A percentile compares a stretch with the other conserved stretches of the same genome.
These are phyloP conservation scores for Erithacus rubecula DNA, from an alignment of 2,797 vertebrate genomes.

Conservation along the genomic window DNA sequence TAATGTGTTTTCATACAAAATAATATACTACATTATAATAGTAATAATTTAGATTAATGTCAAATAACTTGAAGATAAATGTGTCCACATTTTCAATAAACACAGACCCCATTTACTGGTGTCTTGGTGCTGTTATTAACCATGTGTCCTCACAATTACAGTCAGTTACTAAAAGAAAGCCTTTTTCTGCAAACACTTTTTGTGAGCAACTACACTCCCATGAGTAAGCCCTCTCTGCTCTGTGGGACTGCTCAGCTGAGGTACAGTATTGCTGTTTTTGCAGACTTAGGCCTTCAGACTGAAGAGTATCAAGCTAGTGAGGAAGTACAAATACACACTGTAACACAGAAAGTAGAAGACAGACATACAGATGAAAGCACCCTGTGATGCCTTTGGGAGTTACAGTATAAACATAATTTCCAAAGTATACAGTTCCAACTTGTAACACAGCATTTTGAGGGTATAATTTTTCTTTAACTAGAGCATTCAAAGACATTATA, in stretches of 20 bases:
- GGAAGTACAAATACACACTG: constrained; percentile 9
- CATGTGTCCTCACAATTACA: constrained; percentile 26
- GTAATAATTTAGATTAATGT: constrained; percentile 71
- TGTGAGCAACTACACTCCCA: background rate
- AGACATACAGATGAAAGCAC: background rate
- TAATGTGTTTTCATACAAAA: constrained; percentile 69
- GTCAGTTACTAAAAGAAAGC: constrained; percentile 8
- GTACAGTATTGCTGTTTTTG: background rate
- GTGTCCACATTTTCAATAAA: constrained; percentile 17
- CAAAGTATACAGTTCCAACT: constrained; percentile 16
- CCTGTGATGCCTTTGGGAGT: background rate
- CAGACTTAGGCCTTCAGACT: background rate
- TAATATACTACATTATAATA: constrained; percentile 65
- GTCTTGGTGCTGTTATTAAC: constrained; percentile 40
- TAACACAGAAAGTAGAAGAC: background rate
- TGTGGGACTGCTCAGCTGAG: background rate
- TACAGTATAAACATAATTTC: background rate
- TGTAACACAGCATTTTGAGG: constrained; percentile 8
- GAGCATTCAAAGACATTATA: background rate
- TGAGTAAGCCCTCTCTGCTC: background rate
- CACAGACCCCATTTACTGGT: background rate
- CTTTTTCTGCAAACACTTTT: constrained; percentile 10
- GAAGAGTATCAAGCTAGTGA: background rate
- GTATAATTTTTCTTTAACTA: background rate
- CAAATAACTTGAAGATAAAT: constrained; percentile 66